Evolutionary conservation across 30 jellyfish, hydroid and myxozoan genomes (phyloP).

Genomic region (Aurelia aurita): DNA sequence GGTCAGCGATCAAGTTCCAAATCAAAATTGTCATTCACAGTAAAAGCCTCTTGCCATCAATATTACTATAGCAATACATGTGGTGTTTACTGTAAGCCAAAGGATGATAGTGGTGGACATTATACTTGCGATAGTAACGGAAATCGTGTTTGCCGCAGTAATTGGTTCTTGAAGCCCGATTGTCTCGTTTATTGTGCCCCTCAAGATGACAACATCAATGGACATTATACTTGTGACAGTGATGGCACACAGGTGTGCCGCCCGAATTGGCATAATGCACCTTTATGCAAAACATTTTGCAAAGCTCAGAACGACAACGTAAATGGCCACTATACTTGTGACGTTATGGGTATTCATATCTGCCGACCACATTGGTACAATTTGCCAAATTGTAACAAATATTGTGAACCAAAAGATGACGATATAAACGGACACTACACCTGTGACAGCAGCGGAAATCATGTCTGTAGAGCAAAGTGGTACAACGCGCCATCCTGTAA

Average conservation of each 20-base stretch:
- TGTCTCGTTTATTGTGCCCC: slow-evolving; percentile 30
- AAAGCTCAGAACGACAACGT: background rate
- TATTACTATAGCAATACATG: too few species aligned
- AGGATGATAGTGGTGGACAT: slow-evolving; percentile 10
- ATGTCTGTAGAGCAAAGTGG: slow-evolving; percentile 57
- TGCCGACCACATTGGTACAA: slow-evolving; percentile 57
- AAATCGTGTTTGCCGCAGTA: background rate
- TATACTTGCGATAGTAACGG: slow-evolving; percentile 1
- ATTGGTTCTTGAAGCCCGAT: background rate
- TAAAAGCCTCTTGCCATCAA: too few species aligned
- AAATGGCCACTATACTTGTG: slow-evolving; percentile 47
- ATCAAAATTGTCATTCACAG: too few species aligned
- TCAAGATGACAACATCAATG: slow-evolving; percentile 11
- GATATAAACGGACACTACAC: slow-evolving; percentile 52
- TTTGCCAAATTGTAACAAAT: slow-evolving; percentile 21
- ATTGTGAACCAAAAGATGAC: slow-evolving; percentile 43
- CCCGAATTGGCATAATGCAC: slow-evolving; percentile 32
- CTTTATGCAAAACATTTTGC: slow-evolving; percentile 31
- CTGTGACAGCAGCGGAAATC: slow-evolving; percentile 52
- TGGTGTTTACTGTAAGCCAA: background rate
- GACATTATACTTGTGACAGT: slow-evolving; percentile 44
- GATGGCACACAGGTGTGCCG: slow-evolving; percentile 45
- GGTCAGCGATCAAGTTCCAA: too few species aligned
- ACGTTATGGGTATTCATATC: slow-evolving; percentile 24
- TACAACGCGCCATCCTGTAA: slow-evolving; percentile 34